Evolutionary conservation across 2,797 vertebrate species (phyloP).

Genomic region (Sebastes itinus): DNA sequence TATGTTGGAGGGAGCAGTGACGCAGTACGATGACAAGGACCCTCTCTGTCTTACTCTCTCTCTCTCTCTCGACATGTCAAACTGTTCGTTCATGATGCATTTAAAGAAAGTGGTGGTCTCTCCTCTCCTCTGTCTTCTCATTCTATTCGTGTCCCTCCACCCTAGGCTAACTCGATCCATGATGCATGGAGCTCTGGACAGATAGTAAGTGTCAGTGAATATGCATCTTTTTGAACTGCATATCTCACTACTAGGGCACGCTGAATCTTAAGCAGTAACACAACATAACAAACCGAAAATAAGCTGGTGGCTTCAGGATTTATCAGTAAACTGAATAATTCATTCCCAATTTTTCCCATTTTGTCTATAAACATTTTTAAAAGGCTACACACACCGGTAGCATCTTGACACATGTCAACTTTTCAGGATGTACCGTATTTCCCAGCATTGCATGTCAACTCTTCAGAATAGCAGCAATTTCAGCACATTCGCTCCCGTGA

Average conservation of each 20-base stretch:
- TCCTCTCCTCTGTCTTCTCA: background rate
- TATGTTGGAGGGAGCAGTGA: conserved; percentile 33
- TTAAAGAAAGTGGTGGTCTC: conserved; percentile 1
- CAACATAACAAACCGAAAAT: conserved; percentile 35
- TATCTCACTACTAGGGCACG: conserved; percentile 42
- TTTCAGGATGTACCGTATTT: background rate
- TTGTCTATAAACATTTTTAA: background rate
- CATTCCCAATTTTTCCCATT: background rate
- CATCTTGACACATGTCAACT: background rate
- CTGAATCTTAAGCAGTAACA: conserved; percentile 58
- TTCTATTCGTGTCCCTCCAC: background rate
- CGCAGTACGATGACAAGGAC: conserved; percentile 1
- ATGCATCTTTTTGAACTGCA: conserved; percentile 32
- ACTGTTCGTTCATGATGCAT: conserved; percentile 26
- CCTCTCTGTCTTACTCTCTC: background rate
- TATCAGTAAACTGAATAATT: background rate
- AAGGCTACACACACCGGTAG: background rate
- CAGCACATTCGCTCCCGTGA: background rate
- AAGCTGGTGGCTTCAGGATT: conserved; percentile 12
- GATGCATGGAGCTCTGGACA: conserved; percentile 10
- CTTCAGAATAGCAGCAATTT: background rate
- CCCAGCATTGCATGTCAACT: background rate
- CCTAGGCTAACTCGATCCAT: background rate
- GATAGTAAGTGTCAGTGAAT: conserved; percentile 37
- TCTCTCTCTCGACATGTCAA: background rate